Percentiles rank a stretch among this genome's conserved stretches.
These are phyloP conservation scores for Mimachlamys varia DNA, from an alignment of 2,888 invertebrate genomes.

Conservation along the genomic window DNA sequence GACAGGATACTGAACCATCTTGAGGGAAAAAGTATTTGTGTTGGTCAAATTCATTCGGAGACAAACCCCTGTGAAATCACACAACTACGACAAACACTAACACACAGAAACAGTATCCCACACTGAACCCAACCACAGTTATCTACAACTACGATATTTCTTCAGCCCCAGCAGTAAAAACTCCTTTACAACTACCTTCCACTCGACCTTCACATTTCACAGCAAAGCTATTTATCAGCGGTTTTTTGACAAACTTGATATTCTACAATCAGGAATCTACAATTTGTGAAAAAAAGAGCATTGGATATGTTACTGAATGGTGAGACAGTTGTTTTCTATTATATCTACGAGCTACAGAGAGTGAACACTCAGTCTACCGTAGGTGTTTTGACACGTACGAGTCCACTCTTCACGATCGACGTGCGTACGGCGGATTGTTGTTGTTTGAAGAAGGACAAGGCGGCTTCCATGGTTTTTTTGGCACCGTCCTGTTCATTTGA, in stretches of 20 bases:
- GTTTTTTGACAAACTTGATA: too few relatives aligned
- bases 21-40: too few relatives aligned
- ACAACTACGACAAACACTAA: slow-evolving; percentile 2
- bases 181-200: too few relatives aligned
- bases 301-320: background rate
- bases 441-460: slow-evolving; percentile 17
- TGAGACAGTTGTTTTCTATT: background rate
- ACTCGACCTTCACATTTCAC: too few relatives aligned
- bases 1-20: too few relatives aligned
- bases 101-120: background rate
- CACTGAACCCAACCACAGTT: background rate
- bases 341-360: background rate
- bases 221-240: too few relatives aligned
- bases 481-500: background rate
- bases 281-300: background rate
- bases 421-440: background rate
- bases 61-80: background rate
- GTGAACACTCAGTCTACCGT: background rate
- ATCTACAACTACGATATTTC: background rate
- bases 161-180: background rate
- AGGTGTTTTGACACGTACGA: background rate
- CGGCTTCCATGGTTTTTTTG: slow-evolving; percentile 20
- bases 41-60: too few relatives aligned
- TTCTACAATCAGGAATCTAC: background rate
- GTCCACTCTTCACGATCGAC: background rate